A percentile compares a stretch with the other conserved stretches of the same genome.
These are phyloP conservation scores for Pristis pectinata DNA, from an alignment of 2,797 vertebrate species.

Conservation along the genomic window DNA sequence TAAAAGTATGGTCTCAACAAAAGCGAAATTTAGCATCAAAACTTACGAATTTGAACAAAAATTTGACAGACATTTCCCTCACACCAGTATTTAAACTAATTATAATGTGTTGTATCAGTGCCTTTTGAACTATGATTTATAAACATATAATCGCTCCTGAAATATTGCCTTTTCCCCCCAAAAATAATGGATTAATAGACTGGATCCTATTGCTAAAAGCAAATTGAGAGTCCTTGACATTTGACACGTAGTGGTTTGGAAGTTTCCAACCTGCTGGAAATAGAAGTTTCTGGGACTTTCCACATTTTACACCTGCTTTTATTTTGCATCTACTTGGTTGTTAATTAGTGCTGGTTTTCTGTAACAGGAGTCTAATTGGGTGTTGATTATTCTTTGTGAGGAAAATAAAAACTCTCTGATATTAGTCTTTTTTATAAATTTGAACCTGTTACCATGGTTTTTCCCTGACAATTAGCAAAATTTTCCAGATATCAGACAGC, in stretches of 20 bases:
- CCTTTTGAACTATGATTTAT: not conserved
- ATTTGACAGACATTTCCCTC: not conserved
- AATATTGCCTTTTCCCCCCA: not conserved
- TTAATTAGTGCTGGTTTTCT: not conserved
- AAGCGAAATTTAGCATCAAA: not conserved
- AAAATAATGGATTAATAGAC: not conserved
- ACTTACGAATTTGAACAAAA: not conserved
- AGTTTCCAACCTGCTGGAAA: not conserved
- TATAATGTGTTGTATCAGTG: not conserved
- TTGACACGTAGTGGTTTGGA: not conserved
- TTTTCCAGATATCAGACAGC: not conserved
- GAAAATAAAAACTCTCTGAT: not conserved
- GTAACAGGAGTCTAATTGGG: not conserved
- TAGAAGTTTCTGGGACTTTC: not conserved
- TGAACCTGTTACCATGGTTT: not conserved
- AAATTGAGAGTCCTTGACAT: not conserved
- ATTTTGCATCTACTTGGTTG: not conserved
- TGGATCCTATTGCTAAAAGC: not conserved
- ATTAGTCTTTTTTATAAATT: not conserved
- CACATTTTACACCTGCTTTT: not conserved
- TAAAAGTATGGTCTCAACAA: not conserved
- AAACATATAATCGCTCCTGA: not conserved
- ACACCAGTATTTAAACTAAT: not conserved
- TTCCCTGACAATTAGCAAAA: not conserved
- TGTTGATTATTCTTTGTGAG: not conserved